A percentile compares a stretch with the other conserved stretches of the same genome.
Evolutionary conservation across 2,888 invertebrate genomes (phyloP).

Genomic region (Drosophila paracracens): DNA sequence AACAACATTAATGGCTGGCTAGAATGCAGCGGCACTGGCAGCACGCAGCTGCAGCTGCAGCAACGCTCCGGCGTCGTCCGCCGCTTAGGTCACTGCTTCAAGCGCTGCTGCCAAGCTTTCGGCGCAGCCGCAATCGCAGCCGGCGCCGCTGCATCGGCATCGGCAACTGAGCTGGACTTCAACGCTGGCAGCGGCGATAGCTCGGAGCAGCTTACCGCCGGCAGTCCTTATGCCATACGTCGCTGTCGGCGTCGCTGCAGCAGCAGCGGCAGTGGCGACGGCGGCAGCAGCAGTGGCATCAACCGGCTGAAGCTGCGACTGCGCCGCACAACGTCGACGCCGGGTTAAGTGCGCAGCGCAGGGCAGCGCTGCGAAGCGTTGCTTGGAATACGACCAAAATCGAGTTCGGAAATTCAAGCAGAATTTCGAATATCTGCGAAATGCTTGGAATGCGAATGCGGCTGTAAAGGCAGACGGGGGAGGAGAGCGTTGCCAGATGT

Average conservation of each 20-base stretch:
- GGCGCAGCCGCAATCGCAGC: conserved; percentile 29
- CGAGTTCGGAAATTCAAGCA: background rate
- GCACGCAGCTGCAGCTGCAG: conserved; percentile 4
- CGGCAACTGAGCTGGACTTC: conserved; percentile 30
- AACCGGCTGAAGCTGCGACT: conserved; percentile 69
- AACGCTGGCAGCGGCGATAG: conserved; percentile 45
- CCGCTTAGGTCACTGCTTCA: conserved; percentile 77
- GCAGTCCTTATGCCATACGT: conserved; percentile 59
- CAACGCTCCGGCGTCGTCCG: conserved; percentile 51
- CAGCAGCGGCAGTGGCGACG: conserved; percentile 62
- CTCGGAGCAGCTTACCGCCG: conserved; percentile 61
- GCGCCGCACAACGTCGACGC: conserved; percentile 68
- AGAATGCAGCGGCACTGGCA: conserved; percentile 19
- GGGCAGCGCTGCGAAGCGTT: conserved; percentile 2
- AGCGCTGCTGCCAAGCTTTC: conserved; percentile 71
- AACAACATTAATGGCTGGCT: conserved; percentile 18
- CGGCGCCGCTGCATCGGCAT: background rate
- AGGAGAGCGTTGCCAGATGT: conserved; percentile 17
- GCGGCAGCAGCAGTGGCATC: conserved; percentile 60
- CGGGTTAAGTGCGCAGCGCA: conserved; percentile 53
- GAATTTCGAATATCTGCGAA: conserved; percentile 24
- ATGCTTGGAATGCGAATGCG: conserved; percentile 27
- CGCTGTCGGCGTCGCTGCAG: conserved; percentile 64
- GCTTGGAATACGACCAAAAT: background rate
- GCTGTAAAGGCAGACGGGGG: conserved; percentile 4